Conservation (phyloP, 2,888 invertebrate species). For the Cerastoderma edule region DNA sequence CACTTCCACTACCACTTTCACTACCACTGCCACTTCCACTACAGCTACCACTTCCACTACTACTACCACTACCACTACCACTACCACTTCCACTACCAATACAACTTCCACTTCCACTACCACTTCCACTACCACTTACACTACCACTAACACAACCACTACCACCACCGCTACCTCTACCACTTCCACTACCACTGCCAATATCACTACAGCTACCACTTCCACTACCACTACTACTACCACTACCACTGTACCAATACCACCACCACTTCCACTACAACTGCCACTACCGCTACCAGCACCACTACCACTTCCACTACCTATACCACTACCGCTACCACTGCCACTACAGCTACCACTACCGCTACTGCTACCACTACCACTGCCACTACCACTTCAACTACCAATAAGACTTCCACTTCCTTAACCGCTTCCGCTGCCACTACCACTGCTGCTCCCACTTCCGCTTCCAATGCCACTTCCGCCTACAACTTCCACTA, state of each 20-base stretch:
- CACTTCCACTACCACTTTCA: conserved; percentile 15
- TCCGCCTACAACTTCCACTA: too few species aligned
- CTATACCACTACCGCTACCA: conserved; percentile 16
- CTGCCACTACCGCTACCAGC: too few species aligned
- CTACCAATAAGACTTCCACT: conserved; percentile 21
- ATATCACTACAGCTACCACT: too few species aligned
- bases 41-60: conserved; percentile 24
- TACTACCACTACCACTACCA: conserved; percentile 24
- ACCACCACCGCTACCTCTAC: conserved; percentile 21
- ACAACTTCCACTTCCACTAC: conserved; percentile 16
- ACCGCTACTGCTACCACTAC: conserved; percentile 18
- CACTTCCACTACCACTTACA: neutral
- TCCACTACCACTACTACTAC: too few species aligned
- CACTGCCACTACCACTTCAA: conserved; percentile 7
- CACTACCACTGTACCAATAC: too few species aligned
- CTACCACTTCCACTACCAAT: conserved; percentile 18
- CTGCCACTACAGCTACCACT: conserved; percentile 17
- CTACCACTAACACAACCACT: neutral
- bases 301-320: too few species aligned
- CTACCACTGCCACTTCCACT: conserved; percentile 18
- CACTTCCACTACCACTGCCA: conserved; percentile 15
- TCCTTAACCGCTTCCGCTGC: conserved; percentile 16
- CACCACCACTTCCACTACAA: too few species aligned
- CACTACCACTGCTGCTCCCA: conserved; percentile 17
- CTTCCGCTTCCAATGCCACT: conserved; percentile 9